Percentiles rank a stretch among this genome's conserved stretches.
Conservation (phyloP, 2,113 vertebrate species). For the Rhinoderma darwinii region DNA sequence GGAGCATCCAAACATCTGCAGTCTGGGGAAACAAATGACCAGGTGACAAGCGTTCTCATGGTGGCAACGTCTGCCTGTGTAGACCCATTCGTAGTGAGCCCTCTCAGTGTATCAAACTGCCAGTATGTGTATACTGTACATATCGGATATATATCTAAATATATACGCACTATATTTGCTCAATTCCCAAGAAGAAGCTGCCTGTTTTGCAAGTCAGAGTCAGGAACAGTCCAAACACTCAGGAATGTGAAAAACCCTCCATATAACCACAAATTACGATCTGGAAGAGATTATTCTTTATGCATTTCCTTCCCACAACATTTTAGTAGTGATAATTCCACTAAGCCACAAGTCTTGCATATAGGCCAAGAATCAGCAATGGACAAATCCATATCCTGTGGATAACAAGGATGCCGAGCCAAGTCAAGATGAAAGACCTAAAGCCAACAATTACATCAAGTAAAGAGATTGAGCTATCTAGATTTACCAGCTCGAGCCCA, state of each 20-base stretch:
- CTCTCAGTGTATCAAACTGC: too few species aligned
- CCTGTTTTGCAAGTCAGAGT: background rate
- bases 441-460: constrained; percentile 26
- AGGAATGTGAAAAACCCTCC: background rate
- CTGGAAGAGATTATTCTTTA: constrained; percentile 60
- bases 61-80: too few species aligned
- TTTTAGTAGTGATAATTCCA: background rate
- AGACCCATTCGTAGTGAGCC: too few species aligned
- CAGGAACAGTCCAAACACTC: background rate
- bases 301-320: constrained; percentile 56
- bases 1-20: too few species aligned
- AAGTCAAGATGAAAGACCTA: background rate
- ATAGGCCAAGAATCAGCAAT: background rate
- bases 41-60: too few species aligned
- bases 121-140: too few species aligned
- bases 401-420: background rate
- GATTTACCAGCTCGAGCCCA: background rate
- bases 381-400: background rate
- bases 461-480: constrained; percentile 9
- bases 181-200: too few species aligned
- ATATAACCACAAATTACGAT: constrained; percentile 12
- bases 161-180: too few species aligned
- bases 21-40: too few species aligned
- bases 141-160: too few species aligned
- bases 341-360: rapidly evolving